Base-by-base conservation (phyloP, 2,888 invertebrate species). In the Cataglyphis altisquamis region DNA sequence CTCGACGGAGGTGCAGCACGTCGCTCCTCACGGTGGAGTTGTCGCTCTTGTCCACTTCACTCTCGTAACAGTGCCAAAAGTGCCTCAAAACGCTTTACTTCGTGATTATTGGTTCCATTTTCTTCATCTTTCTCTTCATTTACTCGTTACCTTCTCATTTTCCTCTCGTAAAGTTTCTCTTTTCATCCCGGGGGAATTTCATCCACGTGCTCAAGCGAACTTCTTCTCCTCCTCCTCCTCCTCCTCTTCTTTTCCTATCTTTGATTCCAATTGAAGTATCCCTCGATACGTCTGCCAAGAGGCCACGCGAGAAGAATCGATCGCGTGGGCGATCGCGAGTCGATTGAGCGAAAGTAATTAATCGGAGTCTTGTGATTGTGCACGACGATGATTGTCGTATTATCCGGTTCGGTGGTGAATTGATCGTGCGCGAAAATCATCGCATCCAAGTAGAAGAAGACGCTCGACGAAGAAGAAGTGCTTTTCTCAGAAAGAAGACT, bases 61-160 rank as follows among this genome's bases (percentile, higher is more conserved):
- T 83, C 89, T 86, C 87, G 87, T 89, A 89, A 90, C 91, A 92
- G 92, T 92, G 92, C 92, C 92, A 92, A 93, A 93, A 92, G 91
- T 91, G 91, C 91, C 89, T 92, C 91, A 93, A 93, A 91, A 92
- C 92, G 87, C 90, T 89, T 80, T 86, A 84, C 88, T 88, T 86
- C 81, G 82, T 80, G 29, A 82, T 82, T 63, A 70, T 67, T 73
- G 83, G 83, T 83, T 67, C 84, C 84, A 83, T 78, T 86, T 86
- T 84, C 68, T 77, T 77, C 78, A 78, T 83, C 77, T 36, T 64
- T 48, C 21, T 77, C 10, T 73, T 64, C 68, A 62, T 67, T 66
- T 48, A 73, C 21, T 66, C 55, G 60, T 29, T 63, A 1, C 5
- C 55, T 18, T 82, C 25, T 48, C 18, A 57, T 32, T 41, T 74